Percentiles rank a stretch among this genome's conserved stretches.
Conservation (phyloP, 1,140 invertebrate species). For the Maconellicoccus hirsutus region DNA sequence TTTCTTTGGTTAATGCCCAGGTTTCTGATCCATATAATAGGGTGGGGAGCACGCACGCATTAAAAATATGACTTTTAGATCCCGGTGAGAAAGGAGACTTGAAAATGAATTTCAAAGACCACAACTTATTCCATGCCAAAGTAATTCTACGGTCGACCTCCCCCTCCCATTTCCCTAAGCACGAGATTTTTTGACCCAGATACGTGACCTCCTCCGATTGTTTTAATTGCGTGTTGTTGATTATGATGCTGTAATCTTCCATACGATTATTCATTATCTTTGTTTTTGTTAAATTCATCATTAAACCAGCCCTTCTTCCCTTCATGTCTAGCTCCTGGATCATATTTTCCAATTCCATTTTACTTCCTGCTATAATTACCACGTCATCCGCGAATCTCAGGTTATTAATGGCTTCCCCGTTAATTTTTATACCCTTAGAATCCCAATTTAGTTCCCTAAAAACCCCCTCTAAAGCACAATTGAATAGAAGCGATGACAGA, state of each 20-base stretch:
- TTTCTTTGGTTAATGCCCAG: constrained; percentile 21
- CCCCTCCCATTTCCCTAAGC: neutral
- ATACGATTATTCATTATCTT: constrained; percentile 25
- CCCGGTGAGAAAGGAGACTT: neutral
- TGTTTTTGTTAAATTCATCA: constrained; percentile 23
- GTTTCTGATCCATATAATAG: constrained; percentile 25
- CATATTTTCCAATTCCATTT: constrained; percentile 13
- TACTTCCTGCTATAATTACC: constrained; percentile 29
- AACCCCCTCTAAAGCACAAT: constrained; percentile 27
- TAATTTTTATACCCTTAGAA: constrained; percentile 29
- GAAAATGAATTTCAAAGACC: constrained; percentile 19
- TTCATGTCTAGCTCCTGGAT: constrained; percentile 11
- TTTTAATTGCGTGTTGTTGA: constrained; percentile 19
- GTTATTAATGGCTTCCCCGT: constrained; percentile 31
- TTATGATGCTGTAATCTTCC: neutral
- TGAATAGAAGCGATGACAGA: constrained; percentile 29
- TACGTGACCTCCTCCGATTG: neutral
- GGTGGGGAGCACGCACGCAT: constrained; percentile 19
- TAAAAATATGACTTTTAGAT: neutral
- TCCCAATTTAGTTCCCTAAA: constrained; percentile 28
- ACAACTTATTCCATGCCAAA: constrained; percentile 24
- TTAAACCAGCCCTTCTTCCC: constrained; percentile 16
- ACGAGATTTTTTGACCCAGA: constrained; percentile 12
- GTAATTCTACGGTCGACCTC: constrained; percentile 23
- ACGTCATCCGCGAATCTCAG: constrained; percentile 34